phyloP scores from a whole-genome alignment of 2,888 invertebrate genomes.

The Mythimna pallens region DNA sequence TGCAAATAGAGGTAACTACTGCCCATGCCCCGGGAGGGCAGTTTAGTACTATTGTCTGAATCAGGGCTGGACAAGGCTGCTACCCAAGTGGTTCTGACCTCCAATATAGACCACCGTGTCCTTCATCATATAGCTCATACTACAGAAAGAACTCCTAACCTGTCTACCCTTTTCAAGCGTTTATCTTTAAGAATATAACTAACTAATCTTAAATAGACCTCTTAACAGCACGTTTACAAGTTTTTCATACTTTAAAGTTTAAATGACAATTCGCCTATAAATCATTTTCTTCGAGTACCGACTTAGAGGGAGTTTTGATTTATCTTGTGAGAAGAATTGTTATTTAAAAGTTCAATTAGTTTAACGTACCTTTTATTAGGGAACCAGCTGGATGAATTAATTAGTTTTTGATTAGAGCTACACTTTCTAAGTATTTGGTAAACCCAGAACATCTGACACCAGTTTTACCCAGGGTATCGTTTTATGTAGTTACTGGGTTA shows the following conservation, averaged over 20 bases:
- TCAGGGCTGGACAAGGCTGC: too few relatives aligned
- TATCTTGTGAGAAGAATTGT: conserved; percentile 48
- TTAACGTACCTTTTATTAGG: conserved; percentile 14
- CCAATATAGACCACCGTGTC: too few relatives aligned
- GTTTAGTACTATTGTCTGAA: too few relatives aligned
- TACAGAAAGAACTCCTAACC: background rate
- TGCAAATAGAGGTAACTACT: too few relatives aligned
- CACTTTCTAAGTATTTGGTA: too few relatives aligned
- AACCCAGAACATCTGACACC: too few relatives aligned
- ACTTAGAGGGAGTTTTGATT: conserved; percentile 47
- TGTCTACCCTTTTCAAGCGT: background rate
- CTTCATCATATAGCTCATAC: too few relatives aligned
- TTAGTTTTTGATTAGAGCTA: conserved; percentile 24
- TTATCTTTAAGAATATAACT: background rate
- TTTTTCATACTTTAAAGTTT: conserved; percentile 46
- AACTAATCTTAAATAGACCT: conserved; percentile 26
- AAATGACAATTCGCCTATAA: conserved; percentile 61
- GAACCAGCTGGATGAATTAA: conserved; percentile 22
- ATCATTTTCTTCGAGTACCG: conserved; percentile 45
- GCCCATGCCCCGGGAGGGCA: too few relatives aligned
- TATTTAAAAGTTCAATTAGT: conserved; percentile 40
- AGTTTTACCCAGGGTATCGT: too few relatives aligned
- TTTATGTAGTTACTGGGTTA: too few relatives aligned
- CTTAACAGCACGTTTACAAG: conserved; percentile 24
- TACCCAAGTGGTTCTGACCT: too few relatives aligned